A percentile compares a stretch with the other conserved stretches of the same genome.
Conservation (phyloP, 2,113 vertebrate genomes). For the Hippopotamus amphibius region DNA sequence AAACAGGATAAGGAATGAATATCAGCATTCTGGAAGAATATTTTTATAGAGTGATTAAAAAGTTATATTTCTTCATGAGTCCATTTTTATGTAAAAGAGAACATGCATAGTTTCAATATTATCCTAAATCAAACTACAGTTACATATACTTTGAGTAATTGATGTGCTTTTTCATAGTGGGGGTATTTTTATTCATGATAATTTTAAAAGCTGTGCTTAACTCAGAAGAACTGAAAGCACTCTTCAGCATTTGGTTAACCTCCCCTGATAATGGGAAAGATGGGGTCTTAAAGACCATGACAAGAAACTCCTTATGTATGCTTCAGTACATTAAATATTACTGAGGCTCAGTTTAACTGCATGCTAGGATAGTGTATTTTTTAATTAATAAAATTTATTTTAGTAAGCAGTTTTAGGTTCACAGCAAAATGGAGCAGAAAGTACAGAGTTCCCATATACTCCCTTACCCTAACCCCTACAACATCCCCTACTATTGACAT, state of each 20-base stretch:
- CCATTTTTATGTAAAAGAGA: not conserved
- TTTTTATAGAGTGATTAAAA: not conserved
- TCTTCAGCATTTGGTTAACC: no score
- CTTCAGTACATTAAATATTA: not conserved
- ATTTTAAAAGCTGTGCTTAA: not conserved
- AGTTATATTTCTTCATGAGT: not conserved
- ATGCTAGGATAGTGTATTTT: not conserved
- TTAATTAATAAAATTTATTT: not conserved
- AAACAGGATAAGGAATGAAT: not conserved
- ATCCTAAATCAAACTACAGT: not conserved
- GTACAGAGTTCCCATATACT: not conserved
- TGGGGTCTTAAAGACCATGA: not conserved
- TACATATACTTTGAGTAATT: not conserved
- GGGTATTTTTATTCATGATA: not conserved
- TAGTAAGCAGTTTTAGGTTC: not conserved
- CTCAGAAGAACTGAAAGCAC: not conserved
- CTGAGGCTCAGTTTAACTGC: not conserved
- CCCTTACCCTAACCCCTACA: not conserved
- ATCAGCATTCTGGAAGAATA: not conserved
- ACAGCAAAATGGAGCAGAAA: not conserved
- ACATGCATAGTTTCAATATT: not conserved
- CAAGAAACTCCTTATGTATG: not conserved
- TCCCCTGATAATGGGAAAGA: not conserved
- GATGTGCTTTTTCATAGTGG: not conserved
- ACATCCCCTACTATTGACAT: not conserved